Percentiles rank a stretch among this genome's conserved stretches.
Conservation (phyloP, 1,140 invertebrate genomes). For the Drosophila malerkotliana region DNA sequence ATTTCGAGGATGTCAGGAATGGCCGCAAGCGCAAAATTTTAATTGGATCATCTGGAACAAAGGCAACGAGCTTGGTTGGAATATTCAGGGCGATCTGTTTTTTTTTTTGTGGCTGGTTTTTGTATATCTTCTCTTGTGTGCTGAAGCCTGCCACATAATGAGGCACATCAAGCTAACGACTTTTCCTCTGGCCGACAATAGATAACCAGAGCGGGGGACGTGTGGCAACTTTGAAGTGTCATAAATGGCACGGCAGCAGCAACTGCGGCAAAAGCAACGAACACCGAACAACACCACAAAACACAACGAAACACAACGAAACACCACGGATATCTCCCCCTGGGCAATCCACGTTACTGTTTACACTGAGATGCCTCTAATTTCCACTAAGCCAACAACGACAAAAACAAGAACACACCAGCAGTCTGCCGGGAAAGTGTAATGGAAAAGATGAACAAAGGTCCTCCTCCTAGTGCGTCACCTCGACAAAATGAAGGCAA, state of each 20-base stretch:
- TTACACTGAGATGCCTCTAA: constrained; percentile 64
- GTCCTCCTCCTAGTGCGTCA: constrained; percentile 50
- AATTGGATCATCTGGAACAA: constrained; percentile 67
- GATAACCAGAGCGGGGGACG: constrained; percentile 18
- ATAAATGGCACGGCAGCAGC: constrained; percentile 63
- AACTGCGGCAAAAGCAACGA: constrained; percentile 42
- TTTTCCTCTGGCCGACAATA: constrained; percentile 43
- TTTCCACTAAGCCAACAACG: constrained; percentile 52
- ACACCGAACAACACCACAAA: constrained; percentile 18
- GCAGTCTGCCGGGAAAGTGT: constrained; percentile 38
- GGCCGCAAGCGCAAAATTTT: constrained; percentile 59
- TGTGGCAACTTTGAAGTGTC: constrained; percentile 59
- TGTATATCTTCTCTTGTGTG: constrained; percentile 33
- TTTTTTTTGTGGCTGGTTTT: not conserved
- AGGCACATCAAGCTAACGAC: constrained; percentile 61
- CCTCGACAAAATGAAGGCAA: constrained; percentile 25
- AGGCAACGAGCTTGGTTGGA: constrained; percentile 11
- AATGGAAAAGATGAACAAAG: constrained; percentile 52
- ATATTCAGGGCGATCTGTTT: not conserved
- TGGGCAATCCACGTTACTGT: constrained; percentile 62
- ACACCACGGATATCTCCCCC: constrained; percentile 40
- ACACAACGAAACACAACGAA: constrained; percentile 1
- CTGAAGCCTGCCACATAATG: constrained; percentile 54
- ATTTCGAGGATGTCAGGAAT: constrained; percentile 37
- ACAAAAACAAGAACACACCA: constrained; percentile 28